Percentiles rank a stretch among this genome's conserved stretches.
Conservation (phyloP, 2,888 invertebrate genomes). For the Beris morrisii region DNA sequence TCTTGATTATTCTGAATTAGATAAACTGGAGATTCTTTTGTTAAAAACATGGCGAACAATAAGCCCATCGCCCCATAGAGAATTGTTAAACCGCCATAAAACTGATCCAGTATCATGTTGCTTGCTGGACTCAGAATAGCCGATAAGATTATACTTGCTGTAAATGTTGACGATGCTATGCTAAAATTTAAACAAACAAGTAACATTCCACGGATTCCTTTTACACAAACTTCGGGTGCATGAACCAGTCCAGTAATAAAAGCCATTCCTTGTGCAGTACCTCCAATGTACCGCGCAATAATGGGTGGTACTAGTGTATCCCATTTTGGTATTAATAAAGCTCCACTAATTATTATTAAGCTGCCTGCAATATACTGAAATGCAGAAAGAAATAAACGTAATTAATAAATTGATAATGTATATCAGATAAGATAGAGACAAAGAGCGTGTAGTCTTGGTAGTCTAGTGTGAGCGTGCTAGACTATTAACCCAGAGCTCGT, state of each 20-base stretch:
- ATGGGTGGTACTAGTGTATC: neutral
- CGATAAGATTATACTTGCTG: neutral
- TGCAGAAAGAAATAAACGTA: neutral
- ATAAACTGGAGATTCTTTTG: conserved; percentile 8
- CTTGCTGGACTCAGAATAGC: neutral
- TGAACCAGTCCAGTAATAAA: neutral
- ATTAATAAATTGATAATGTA: neutral
- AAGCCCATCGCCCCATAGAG: conserved; percentile 8
- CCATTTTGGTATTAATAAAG: conserved; percentile 9
- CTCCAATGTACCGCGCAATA: conserved; percentile 3
- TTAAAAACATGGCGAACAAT: conserved; percentile 1
- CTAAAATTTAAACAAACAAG: neutral
- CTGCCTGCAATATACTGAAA: neutral
- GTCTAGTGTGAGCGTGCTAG: neutral
- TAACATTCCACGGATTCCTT: conserved; percentile 9
- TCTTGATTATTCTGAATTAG: conserved; percentile 17
- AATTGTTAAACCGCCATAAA: conserved; percentile 1
- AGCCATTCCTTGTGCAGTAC: neutral
- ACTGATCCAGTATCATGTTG: neutral
- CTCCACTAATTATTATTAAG: conserved; percentile 5
- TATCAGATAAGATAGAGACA: no score
- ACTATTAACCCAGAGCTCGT: no score
- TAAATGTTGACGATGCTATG: conserved; percentile 1
- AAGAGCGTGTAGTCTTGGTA: neutral
- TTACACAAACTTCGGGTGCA: conserved; percentile 1